These are phyloP conservation scores for Nylanderia fulva DNA, from an alignment of 1,140 invertebrate genomes.

Conservation along the genomic window DNA sequence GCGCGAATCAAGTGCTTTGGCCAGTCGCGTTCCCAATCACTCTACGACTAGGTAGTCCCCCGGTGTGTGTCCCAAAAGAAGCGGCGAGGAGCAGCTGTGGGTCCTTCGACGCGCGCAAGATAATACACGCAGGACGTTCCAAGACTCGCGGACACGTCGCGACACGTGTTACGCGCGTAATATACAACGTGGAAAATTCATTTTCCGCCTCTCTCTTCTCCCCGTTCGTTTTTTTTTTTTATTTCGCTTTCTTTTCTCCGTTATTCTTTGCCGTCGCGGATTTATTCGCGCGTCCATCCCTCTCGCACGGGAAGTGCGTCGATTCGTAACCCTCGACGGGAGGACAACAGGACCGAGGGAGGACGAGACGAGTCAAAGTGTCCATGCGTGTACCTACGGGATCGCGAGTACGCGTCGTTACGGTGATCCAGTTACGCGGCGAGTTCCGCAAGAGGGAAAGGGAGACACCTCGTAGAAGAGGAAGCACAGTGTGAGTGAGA, in stretches of 20 bases:
- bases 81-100: slow-evolving; percentile 74
- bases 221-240: too few relatives aligned
- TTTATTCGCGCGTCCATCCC: too few relatives aligned
- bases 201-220: background rate
- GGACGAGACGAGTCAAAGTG: too few relatives aligned
- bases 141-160: slow-evolving; percentile 48
- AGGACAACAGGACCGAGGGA: too few relatives aligned
- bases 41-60: slow-evolving; percentile 86
- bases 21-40: slow-evolving; percentile 87
- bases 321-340: too few relatives aligned
- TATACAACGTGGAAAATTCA: background rate
- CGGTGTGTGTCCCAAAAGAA: slow-evolving; percentile 82
- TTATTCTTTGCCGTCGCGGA: too few relatives aligned
- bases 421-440: slow-evolving; percentile 66
- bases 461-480: slow-evolving; percentile 14
- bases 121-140: slow-evolving; percentile 72
- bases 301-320: too few relatives aligned
- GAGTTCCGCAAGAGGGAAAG: slow-evolving; percentile 39
- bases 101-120: slow-evolving; percentile 74
- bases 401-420: slow-evolving; percentile 57
- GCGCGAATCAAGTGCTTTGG: slow-evolving; percentile 86
- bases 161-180: slow-evolving; percentile 14
- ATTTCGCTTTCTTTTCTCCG: too few relatives aligned
- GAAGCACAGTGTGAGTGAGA: slow-evolving; percentile 39
- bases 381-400: slow-evolving; percentile 52